A percentile compares a stretch with the other conserved stretches of the same genome.
Evolutionary conservation across 2,113 vertebrate genomes (phyloP).

Genomic region (Canis aureus): DNA sequence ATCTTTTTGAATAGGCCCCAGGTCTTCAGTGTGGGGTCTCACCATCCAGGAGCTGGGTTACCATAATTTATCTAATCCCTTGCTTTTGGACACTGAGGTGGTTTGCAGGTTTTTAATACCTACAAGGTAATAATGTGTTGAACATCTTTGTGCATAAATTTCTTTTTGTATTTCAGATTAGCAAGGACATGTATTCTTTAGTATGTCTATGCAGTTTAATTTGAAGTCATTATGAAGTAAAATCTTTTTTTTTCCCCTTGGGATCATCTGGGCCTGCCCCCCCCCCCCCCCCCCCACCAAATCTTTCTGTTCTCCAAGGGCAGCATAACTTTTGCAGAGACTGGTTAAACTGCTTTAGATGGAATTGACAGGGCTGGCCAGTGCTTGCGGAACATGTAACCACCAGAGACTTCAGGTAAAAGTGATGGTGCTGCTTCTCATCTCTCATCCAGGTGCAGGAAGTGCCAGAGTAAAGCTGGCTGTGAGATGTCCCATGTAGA

Average conservation of each 20-base stretch:
- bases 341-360: slow-evolving; percentile 44
- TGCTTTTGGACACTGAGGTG: neutral
- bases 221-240: neutral
- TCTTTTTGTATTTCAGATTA: neutral
- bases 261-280: neutral
- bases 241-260: neutral
- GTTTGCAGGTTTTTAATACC: slow-evolving; percentile 45
- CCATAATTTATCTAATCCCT: neutral
- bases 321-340: slow-evolving; percentile 20
- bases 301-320: slow-evolving; percentile 41
- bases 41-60: neutral
- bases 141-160: neutral
- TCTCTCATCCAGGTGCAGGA: slow-evolving; percentile 3
- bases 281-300: neutral
- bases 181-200: neutral
- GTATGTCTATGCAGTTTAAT: neutral
- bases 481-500: slow-evolving; percentile 37
- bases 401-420: neutral
- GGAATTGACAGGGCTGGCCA: neutral
- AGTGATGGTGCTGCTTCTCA: neutral
- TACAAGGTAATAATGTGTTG: neutral
- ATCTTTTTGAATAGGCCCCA: neutral
- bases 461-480: neutral
- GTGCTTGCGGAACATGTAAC: neutral
- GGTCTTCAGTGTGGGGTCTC: neutral